These are phyloP conservation scores for Enteromius thamalakanensis DNA, from an alignment of 2,797 vertebrate species.

Conservation along the genomic window DNA sequence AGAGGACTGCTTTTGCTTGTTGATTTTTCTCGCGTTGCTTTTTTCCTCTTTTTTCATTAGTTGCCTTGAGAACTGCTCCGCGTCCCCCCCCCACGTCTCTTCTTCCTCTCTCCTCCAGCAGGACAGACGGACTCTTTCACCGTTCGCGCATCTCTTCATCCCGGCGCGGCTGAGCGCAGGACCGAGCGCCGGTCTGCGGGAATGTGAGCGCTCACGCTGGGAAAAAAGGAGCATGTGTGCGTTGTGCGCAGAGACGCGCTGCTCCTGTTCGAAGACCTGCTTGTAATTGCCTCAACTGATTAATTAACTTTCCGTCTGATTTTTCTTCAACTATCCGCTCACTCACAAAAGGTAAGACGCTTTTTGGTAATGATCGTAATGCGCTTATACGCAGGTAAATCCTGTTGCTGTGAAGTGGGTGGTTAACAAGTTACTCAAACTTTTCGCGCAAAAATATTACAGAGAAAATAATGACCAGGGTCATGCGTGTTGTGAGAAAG, in stretches of 20 bases:
- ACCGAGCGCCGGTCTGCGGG: constrained; percentile 37
- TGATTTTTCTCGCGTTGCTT: constrained; percentile 19
- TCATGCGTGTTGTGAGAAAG: constrained; percentile 39
- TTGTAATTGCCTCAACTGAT: constrained; percentile 20
- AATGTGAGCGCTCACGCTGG: constrained; percentile 40
- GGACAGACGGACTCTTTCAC: constrained; percentile 22
- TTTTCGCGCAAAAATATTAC: neutral
- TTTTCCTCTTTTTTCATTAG: constrained; percentile 50
- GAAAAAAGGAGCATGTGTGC: constrained; percentile 39
- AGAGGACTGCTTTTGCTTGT: constrained; percentile 39
- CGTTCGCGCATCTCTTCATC: constrained; percentile 50
- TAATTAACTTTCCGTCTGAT: constrained; percentile 12
- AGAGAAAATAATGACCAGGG: neutral
- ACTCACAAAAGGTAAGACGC: constrained; percentile 35
- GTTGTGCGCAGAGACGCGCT: constrained; percentile 34
- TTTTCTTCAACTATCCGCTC: constrained; percentile 20
- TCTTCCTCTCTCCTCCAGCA: neutral
- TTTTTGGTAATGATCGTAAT: neutral
- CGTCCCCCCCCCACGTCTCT: neutral
- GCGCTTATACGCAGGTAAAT: neutral
- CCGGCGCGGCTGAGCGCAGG: constrained; percentile 32
- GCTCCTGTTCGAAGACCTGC: constrained; percentile 9
- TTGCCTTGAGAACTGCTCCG: constrained; percentile 66
- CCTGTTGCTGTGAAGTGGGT: constrained; percentile 1
- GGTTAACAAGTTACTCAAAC: constrained; percentile 29